These are phyloP conservation scores for Scatophagus argus DNA, from an alignment of 2,113 vertebrate genomes.

Conservation along the genomic window DNA sequence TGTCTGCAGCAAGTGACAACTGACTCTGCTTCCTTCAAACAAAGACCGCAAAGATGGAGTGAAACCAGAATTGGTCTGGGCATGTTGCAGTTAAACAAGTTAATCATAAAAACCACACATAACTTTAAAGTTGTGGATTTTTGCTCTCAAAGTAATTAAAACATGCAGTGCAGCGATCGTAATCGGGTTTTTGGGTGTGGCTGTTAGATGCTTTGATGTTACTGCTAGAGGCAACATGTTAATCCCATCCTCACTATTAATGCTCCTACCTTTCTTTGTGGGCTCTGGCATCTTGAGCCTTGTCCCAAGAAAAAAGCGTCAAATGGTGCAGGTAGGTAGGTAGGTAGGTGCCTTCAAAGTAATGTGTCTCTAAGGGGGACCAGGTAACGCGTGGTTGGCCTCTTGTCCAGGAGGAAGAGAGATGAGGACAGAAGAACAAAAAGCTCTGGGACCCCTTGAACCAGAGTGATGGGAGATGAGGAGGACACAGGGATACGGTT, in stretches of 20 bases:
- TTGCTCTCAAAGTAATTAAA: not conserved
- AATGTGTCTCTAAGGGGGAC: conserved; percentile 25
- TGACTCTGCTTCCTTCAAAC: conserved; percentile 12
- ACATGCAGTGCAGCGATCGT: not conserved
- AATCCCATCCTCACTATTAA: conserved; percentile 6
- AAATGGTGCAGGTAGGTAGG: conserved; percentile 57
- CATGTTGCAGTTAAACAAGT: not conserved
- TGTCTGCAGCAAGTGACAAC: conserved; percentile 4
- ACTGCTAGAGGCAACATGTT: conserved; percentile 3
- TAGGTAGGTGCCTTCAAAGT: conserved; percentile 53
- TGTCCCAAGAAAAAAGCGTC: conserved; percentile 60
- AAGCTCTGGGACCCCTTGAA: conserved; percentile 51
- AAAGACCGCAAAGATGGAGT: not conserved
- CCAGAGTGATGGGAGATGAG: conserved; percentile 73
- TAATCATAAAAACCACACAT: not conserved
- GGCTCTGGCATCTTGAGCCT: conserved; percentile 87
- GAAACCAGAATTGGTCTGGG: not conserved
- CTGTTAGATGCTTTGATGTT: conserved; percentile 19
- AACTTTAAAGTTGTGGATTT: not conserved
- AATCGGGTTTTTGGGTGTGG: not conserved
- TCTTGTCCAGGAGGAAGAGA: conserved; percentile 63
- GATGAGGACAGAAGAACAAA: conserved; percentile 39
- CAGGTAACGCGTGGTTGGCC: conserved; percentile 36
- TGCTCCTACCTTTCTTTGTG: conserved; percentile 84
- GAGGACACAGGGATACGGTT: conserved; percentile 58